Conservation (phyloP, 2,888 invertebrate genomes). For the Drosophila hamatofila region DNA sequence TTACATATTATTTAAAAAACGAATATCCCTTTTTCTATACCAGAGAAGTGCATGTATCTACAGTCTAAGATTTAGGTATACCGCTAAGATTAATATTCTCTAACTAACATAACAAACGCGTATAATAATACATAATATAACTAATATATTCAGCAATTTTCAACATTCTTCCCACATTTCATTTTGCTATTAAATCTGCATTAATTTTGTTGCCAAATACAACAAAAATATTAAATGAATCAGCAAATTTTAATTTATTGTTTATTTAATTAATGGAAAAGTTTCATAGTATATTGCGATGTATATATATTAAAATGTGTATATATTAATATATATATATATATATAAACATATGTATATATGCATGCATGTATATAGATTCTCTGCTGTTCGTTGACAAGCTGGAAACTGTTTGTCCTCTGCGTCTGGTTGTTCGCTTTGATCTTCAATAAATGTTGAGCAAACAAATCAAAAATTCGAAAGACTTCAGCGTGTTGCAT, state of each 20-base stretch:
- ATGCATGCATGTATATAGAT: background rate
- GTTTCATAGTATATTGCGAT: background rate
- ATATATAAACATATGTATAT: background rate
- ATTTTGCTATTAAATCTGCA: background rate
- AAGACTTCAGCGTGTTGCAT: conserved; percentile 54
- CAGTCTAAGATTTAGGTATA: background rate
- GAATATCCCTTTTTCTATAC: background rate
- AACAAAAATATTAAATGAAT: conserved; percentile 12
- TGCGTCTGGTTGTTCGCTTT: conserved; percentile 51
- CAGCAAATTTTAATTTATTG: conserved; percentile 49
- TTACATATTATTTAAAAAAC: background rate
- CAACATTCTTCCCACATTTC: background rate
- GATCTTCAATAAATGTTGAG: conserved; percentile 74
- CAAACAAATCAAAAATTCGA: conserved; percentile 70
- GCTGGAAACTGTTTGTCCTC: conserved; percentile 43
- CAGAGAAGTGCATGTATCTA: too few relatives aligned
- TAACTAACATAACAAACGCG: background rate
- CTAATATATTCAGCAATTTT: background rate
- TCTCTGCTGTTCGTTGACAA: conserved; percentile 45
- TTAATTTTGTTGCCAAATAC: background rate
- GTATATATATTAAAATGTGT: background rate
- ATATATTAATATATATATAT: background rate
- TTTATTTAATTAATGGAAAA: conserved; percentile 60
- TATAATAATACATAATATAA: background rate
- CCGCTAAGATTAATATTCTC: background rate